These are phyloP conservation scores for Amphiprion clarkii DNA, from an alignment of 2,797 vertebrate species.

Conservation along the genomic window DNA sequence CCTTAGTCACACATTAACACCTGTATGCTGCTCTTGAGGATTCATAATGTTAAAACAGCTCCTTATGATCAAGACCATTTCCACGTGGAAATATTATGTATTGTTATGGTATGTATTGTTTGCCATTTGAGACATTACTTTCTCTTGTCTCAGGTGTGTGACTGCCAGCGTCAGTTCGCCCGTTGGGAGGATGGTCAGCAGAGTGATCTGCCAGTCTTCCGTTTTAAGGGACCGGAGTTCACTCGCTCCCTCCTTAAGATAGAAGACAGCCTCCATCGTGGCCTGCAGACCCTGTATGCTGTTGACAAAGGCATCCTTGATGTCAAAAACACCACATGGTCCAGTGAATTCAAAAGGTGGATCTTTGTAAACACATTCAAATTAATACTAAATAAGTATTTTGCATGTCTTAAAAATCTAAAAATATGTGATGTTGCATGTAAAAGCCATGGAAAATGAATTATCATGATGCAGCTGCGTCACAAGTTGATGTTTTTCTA, in stretches of 20 bases:
- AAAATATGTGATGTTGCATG: not conserved
- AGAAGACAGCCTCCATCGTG: constrained; percentile 84
- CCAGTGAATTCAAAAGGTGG: constrained; percentile 87
- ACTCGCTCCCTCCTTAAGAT: constrained; percentile 84
- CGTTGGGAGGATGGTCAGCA: constrained; percentile 89
- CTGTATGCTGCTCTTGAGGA: not conserved
- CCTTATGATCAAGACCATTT: not conserved
- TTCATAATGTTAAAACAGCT: not conserved
- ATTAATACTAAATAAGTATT: not conserved
- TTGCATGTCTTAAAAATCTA: not conserved
- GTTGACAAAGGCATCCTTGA: constrained; percentile 85
- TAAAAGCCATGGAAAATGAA: not conserved
- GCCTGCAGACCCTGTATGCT: constrained; percentile 79
- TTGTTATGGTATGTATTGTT: not conserved
- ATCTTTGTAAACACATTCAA: not conserved
- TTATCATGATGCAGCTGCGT: too few relatives aligned
- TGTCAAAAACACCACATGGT: constrained; percentile 87
- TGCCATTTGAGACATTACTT: not conserved
- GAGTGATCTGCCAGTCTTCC: constrained; percentile 86
- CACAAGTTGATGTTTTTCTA: too few relatives aligned
- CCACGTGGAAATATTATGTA: too few relatives aligned
- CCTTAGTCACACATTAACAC: not conserved
- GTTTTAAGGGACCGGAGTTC: constrained; percentile 83
- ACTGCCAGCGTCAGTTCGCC: constrained; percentile 91
- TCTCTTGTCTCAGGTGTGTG: constrained; percentile 85